Percentiles rank a stretch among this genome's conserved stretches.
phyloP scores from a whole-genome alignment of 2,888 invertebrate genomes.

The Maniola hyperantus region DNA sequence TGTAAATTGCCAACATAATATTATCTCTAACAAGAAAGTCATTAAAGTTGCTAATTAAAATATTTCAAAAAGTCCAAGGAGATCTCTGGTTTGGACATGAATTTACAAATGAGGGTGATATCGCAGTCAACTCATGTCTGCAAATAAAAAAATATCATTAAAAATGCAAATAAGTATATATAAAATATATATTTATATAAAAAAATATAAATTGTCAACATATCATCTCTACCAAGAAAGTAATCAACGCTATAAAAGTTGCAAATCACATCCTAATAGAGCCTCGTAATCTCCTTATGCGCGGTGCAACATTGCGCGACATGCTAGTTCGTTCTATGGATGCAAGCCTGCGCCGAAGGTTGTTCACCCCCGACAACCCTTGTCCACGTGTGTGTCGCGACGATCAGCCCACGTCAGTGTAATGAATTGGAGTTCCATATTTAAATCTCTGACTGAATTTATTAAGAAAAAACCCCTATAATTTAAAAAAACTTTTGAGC shows the following conservation, averaged over 20 bases:
- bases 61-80: too few species aligned
- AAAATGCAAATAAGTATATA: background rate
- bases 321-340: conserved; percentile 5
- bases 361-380: conserved; percentile 58
- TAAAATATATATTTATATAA: too few species aligned
- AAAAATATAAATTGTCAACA: conserved; percentile 2
- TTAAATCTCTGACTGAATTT: background rate
- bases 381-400: conserved; percentile 42
- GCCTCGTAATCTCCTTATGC: conserved; percentile 20
- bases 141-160: background rate
- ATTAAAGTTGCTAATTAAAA: too few species aligned
- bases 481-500: too few species aligned
- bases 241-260: conserved; percentile 23
- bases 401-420: conserved; percentile 42
- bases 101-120: too few species aligned
- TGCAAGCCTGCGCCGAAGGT: conserved; percentile 23
- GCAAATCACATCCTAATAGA: conserved; percentile 27
- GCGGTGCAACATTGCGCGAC: conserved; percentile 24
- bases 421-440: conserved; percentile 14
- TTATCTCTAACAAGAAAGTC: background rate
- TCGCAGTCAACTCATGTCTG: too few species aligned
- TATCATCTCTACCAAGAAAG: conserved; percentile 5
- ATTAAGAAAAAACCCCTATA: too few species aligned
- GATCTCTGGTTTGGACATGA: too few species aligned
- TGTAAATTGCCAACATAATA: background rate